Evolutionary conservation across 2,888 invertebrate species (phyloP), one percentile per base, ranked within the genome.

Genomic region (Flexamia atlantica): DNA sequence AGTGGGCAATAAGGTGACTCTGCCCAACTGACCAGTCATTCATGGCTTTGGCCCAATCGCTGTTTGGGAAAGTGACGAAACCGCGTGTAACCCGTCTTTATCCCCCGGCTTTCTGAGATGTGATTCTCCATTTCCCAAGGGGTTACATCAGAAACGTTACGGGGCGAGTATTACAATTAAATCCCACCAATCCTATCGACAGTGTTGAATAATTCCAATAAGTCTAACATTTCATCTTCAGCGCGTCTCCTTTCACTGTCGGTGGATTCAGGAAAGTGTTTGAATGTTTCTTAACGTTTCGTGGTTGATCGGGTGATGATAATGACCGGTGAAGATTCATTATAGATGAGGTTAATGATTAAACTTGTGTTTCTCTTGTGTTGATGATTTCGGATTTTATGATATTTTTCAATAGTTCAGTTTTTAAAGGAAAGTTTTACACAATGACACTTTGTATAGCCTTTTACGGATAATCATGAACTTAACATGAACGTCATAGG

Each of bases 31-130:
- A 64, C 64, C 64, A 64, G 64, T 64, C 64, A 64, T 64, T 64
- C 64, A 64, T 64, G 2, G 64, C 64, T 64, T 64, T 64, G 64
- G 64, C 64, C 64, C 64, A 64, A 64, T 64, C 64, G 25, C 64
- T 64, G 20, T 23, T 53, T 53, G 53, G 53, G 46, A 46, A 46
- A 46, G 46, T 46, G 46, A 46, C 14, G 14, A 46, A 46, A 46
- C 46, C 12, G 46, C 12, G 46, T 17, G 9, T 53, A 64, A 20
- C 28, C 28, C 30, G 20, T 57, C 23, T 57, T 57, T 57, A 57
- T 20, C 23, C 57, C 4, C 23, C 57, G 3, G 20, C 64, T 64
- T 64, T 14, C 64, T 64, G 64, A 9, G 4, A 23, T 10, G 23
- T 53, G 20, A 64, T 5, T 64, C 64, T 14, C 10, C 28, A 2